These are phyloP conservation scores for Macrostomum lignano DNA, from an alignment of 1,140 invertebrate species.

Conservation along the genomic window DNA sequence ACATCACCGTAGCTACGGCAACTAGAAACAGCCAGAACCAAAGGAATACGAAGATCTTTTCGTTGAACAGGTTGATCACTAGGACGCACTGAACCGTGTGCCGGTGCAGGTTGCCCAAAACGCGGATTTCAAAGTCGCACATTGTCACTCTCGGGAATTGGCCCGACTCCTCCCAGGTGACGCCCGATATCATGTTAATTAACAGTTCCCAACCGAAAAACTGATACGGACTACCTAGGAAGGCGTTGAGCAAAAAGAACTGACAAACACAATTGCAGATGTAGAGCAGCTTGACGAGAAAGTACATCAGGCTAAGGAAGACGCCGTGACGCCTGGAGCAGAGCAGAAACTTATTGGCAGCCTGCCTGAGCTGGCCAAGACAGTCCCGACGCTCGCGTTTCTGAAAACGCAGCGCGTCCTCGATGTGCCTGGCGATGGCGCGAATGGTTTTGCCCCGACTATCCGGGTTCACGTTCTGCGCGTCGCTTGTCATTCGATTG, in stretches of 20 bases:
- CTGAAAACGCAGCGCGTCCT: too few species aligned
- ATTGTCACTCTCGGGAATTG: constrained; percentile 11
- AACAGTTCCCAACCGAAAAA: constrained; percentile 15
- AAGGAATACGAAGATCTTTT: constrained; percentile 31
- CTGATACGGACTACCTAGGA: constrained; percentile 28
- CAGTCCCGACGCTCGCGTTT: too few species aligned
- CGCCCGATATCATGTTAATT: constrained; percentile 7
- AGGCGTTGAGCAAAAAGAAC: constrained; percentile 30
- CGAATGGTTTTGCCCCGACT: too few species aligned
- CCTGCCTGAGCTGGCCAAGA: too few species aligned
- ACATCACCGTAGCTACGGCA: not conserved
- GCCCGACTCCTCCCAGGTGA: constrained; percentile 1
- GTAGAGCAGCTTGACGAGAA: constrained; percentile 29
- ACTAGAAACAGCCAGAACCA: constrained; percentile 25
- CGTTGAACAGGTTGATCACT: constrained; percentile 33
- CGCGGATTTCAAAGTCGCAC: constrained; percentile 12
- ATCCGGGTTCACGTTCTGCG: too few species aligned
- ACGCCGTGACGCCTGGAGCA: not conserved
- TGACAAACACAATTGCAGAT: constrained; percentile 30
- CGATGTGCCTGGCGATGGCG: too few species aligned
- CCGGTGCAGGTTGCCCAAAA: constrained; percentile 15
- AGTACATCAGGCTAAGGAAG: constrained; percentile 17
- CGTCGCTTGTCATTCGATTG: too few species aligned
- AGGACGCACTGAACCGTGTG: constrained; percentile 31
- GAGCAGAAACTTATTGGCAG: too few species aligned